A percentile compares a stretch with the other conserved stretches of the same genome.
phyloP scores from a whole-genome alignment of 2,113 vertebrate species.

The Petrocephalus zakoni region DNA sequence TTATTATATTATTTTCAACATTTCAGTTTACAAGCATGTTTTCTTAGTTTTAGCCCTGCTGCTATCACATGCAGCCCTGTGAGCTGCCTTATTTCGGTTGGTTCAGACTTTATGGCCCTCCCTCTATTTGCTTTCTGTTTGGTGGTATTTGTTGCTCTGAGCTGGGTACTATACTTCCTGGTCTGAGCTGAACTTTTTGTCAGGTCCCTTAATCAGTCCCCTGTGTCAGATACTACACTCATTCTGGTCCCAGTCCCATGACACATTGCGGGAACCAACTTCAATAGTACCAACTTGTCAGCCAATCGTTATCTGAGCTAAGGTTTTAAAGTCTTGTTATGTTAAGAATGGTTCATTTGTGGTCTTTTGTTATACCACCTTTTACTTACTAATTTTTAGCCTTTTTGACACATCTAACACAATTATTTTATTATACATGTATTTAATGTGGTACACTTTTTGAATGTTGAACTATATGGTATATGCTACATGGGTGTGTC shows the following conservation, averaged over 20 bases:
- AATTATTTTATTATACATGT: not conserved
- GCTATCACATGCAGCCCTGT: not conserved
- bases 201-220: not conserved
- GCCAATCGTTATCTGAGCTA: not conserved
- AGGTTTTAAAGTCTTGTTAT: not conserved
- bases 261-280: not conserved
- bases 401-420: not conserved
- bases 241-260: not conserved
- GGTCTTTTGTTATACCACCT: not conserved
- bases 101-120: not conserved
- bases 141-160: not conserved
- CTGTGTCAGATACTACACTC: not conserved
- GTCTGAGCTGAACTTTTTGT: not conserved
- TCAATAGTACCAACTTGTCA: not conserved
- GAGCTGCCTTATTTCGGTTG: not conserved
- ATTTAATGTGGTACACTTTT: not conserved
- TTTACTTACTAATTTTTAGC: not conserved
- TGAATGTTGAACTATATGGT: not conserved
- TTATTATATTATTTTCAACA: not conserved
- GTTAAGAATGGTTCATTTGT: not conserved
- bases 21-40: not conserved
- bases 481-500: not conserved
- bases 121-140: not conserved
- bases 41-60: not conserved
- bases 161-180: not conserved